Conservation (phyloP, 92 coral and sea anemone genomes). For the Muricea muricata region DNA sequence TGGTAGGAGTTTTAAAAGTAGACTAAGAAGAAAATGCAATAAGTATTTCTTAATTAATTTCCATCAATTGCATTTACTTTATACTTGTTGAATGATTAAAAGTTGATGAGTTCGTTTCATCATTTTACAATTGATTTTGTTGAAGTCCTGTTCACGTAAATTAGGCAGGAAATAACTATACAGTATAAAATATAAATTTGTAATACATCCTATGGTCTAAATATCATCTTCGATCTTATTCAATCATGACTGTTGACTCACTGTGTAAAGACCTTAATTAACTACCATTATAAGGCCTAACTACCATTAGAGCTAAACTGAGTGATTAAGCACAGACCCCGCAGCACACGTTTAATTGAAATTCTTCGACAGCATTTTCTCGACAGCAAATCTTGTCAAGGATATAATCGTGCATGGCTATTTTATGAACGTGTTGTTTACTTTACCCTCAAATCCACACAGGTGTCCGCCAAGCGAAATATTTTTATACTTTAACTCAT, state of each 20-base stretch:
- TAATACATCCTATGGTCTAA: too few species aligned
- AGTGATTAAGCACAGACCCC: too few species aligned
- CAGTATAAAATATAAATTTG: too few species aligned
- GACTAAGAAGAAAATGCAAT: neutral
- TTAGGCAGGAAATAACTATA: too few species aligned
- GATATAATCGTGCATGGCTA: neutral
- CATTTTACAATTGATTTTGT: neutral
- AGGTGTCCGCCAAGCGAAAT: neutral
- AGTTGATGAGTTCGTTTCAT: neutral
- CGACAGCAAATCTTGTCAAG: neutral
- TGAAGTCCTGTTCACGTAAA: neutral
- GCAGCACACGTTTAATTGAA: too few species aligned
- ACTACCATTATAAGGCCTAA: too few species aligned
- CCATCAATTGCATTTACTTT: neutral
- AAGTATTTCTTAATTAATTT: neutral
- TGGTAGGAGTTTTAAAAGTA: too few species aligned
- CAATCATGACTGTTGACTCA: too few species aligned
- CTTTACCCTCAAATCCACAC: neutral
- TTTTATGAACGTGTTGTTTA: neutral
- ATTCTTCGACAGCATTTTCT: too few species aligned
- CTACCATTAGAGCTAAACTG: too few species aligned
- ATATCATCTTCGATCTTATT: too few species aligned
- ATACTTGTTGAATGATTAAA: slow-evolving; percentile 8
- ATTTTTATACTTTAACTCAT: neutral
- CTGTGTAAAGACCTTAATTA: too few species aligned